phyloP scores from a whole-genome alignment of 2,888 invertebrate genomes.

The Gnatocerus cornutus region DNA sequence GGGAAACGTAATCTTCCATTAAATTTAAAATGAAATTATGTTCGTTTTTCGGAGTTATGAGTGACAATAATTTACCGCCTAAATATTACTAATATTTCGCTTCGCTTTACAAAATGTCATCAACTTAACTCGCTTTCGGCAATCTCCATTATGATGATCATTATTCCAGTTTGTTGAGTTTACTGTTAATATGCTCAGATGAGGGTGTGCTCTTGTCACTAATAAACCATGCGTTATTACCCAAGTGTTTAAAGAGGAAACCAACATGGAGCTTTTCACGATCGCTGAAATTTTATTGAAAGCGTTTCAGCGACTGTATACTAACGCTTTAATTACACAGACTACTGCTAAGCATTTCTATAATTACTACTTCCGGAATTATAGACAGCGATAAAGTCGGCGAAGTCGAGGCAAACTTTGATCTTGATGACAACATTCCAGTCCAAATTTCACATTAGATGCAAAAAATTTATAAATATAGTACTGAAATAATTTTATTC shows the following conservation, averaged over 20 bases:
- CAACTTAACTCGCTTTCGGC: conserved; percentile 1
- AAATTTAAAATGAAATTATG: too few relatives aligned
- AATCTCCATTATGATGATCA: conserved; percentile 54
- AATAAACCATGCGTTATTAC: conserved; percentile 49
- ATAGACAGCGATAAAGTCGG: conserved; percentile 11
- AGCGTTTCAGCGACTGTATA: conserved; percentile 16
- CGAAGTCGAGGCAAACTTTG: neutral
- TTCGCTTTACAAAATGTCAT: conserved; percentile 2
- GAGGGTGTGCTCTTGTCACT: conserved; percentile 52
- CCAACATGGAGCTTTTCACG: conserved; percentile 20
- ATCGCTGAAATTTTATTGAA: conserved; percentile 29
- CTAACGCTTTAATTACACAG: conserved; percentile 25
- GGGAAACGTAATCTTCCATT: neutral
- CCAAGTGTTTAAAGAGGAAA: conserved; percentile 18
- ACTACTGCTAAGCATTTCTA: conserved; percentile 26
- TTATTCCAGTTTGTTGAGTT: conserved; percentile 62
- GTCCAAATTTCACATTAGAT: neutral
- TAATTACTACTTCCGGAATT: conserved; percentile 14
- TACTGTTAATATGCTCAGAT: conserved; percentile 57
- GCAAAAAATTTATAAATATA: neutral
- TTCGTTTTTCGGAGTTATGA: too few relatives aligned
- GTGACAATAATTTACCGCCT: conserved; percentile 1
- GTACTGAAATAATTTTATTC: too few relatives aligned
- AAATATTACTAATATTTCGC: neutral
- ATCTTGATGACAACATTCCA: neutral